Percentiles rank a stretch among this genome's conserved stretches.
Evolutionary conservation across 2,797 vertebrate species (phyloP).

Genomic region (Gorsachius magnificus): DNA sequence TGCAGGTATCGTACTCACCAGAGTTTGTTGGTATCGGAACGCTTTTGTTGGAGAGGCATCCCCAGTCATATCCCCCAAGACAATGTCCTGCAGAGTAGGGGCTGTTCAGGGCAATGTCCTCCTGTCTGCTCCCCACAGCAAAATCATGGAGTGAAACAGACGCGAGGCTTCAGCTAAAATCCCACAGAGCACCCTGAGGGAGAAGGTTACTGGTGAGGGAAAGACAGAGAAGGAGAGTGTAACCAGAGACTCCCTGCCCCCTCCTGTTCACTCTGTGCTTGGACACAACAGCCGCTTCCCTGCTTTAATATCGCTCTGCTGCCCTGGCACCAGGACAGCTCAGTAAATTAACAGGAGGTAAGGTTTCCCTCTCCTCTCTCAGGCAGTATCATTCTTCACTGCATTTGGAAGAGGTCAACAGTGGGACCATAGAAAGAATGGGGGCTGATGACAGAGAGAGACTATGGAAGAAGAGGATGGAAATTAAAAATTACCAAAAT

Average conservation of each 20-base stretch:
- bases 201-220: slow-evolving; percentile 47
- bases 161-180: background rate
- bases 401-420: background rate
- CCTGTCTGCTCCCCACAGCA: background rate
- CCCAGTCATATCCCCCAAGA: slow-evolving; percentile 82
- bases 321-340: slow-evolving; percentile 54
- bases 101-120: background rate
- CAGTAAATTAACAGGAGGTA: slow-evolving; percentile 66
- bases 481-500: background rate
- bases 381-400: background rate
- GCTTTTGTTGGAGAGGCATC: slow-evolving; percentile 87
- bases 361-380: slow-evolving; percentile 47
- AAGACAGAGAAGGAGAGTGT: slow-evolving; percentile 24
- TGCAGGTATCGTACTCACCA: slow-evolving; percentile 79
- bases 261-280: slow-evolving; percentile 48
- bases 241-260: slow-evolving; percentile 71
- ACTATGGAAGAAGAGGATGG: background rate
- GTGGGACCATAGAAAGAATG: background rate
- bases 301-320: slow-evolving; percentile 37
- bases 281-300: slow-evolving; percentile 31
- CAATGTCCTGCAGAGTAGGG: background rate
- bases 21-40: slow-evolving; percentile 88
- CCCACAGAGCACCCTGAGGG: slow-evolving; percentile 39
- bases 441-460: background rate
- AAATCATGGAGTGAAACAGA: slow-evolving; percentile 16